Conservation (phyloP, 2,113 vertebrate species). For the Eleginops maclovinus region DNA sequence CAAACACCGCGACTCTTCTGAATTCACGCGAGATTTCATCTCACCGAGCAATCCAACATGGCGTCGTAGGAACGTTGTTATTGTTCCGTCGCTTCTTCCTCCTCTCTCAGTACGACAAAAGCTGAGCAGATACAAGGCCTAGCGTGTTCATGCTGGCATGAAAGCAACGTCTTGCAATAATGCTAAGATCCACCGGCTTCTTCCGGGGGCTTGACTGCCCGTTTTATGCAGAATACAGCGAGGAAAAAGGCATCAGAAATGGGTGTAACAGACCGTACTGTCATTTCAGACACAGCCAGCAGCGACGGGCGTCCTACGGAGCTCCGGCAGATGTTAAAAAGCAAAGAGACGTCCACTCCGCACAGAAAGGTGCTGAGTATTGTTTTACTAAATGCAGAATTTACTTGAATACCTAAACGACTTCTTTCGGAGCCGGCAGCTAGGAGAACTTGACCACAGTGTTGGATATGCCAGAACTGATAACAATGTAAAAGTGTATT, state of each 20-base stretch:
- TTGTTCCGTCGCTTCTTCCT: conserved; percentile 71
- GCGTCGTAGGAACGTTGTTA: conserved; percentile 82
- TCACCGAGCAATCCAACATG: conserved; percentile 77
- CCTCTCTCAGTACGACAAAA: conserved; percentile 19
- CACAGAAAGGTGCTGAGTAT: conserved; percentile 72
- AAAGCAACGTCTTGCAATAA: conserved; percentile 73
- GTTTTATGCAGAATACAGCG: conserved; percentile 80
- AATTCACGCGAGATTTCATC: conserved; percentile 47
- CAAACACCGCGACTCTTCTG: conserved; percentile 15
- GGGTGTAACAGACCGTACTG: conserved; percentile 91
- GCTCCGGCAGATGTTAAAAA: conserved; percentile 67
- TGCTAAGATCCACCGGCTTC: conserved; percentile 93
- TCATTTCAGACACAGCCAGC: conserved; percentile 92
- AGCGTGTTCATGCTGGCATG: conserved; percentile 72
- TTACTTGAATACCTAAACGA: background rate
- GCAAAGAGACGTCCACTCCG: conserved; percentile 53
- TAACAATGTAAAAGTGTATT: rapidly evolving
- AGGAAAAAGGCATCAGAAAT: conserved; percentile 76
- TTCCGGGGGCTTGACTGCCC: conserved; percentile 96
- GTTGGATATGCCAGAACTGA: background rate
- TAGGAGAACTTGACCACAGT: background rate
- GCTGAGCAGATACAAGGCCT: background rate
- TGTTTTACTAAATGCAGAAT: background rate
- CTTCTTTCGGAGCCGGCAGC: too few relatives aligned
- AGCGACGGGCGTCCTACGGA: conserved; percentile 78